Percentiles rank a stretch among this genome's conserved stretches.
phyloP scores from a whole-genome alignment of 2,797 vertebrate species.

The Brotula barbata region DNA sequence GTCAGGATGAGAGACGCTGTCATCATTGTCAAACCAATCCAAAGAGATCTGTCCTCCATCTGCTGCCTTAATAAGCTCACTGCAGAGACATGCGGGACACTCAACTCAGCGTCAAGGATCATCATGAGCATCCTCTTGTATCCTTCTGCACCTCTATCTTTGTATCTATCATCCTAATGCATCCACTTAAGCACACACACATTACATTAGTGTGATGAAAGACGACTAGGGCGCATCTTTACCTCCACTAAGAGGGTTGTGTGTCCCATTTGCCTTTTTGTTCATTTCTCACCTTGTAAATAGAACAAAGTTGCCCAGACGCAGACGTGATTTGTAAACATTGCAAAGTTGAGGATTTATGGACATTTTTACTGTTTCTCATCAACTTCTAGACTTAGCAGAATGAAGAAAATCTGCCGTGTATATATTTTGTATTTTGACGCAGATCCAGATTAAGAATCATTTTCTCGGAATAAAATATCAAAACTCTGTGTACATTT shows the following conservation, averaged over 20 bases:
- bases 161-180: not conserved
- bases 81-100: slow-evolving; percentile 73
- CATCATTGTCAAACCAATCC: slow-evolving; percentile 97
- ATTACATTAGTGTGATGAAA: not conserved
- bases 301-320: not conserved
- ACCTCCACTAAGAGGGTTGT: not conserved
- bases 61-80: slow-evolving; percentile 95
- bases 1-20: slow-evolving; percentile 83
- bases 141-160: not conserved
- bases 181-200: slow-evolving; percentile 15
- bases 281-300: not conserved
- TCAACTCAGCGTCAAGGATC: slow-evolving; percentile 39
- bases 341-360: no score
- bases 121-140: slow-evolving; percentile 16
- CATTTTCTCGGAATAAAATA: no score
- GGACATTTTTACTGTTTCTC: no score
- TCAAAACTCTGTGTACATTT: no score
- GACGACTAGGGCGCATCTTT: not conserved
- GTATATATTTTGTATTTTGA: not conserved
- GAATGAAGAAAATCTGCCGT: no score
- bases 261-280: not conserved
- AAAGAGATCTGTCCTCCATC: slow-evolving; percentile 99
- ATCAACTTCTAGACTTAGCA: no score
- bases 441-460: not conserved
- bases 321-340: no score